Evolutionary conservation across 2,113 vertebrate genomes (phyloP).

Genomic region (Indri indri): DNA sequence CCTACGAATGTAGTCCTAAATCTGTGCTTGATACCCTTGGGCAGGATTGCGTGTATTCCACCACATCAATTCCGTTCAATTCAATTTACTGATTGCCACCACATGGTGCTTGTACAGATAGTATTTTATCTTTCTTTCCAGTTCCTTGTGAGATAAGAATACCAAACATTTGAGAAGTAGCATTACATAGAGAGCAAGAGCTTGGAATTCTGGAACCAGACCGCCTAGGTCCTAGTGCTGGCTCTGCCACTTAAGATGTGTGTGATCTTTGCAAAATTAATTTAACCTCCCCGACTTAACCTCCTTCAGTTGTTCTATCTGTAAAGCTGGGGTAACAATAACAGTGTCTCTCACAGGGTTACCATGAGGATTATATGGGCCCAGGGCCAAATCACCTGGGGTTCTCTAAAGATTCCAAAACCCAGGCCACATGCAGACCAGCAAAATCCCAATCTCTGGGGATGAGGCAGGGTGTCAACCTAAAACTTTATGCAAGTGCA

Average conservation of each 20-base stretch:
- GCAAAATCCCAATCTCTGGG: neutral
- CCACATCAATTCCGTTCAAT: neutral
- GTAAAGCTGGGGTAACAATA: neutral
- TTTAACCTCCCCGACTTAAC: neutral
- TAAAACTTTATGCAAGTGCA: neutral
- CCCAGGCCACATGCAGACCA: neutral
- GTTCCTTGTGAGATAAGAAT: neutral
- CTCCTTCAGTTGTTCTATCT: neutral
- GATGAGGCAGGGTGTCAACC: neutral
- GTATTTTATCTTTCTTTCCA: neutral
- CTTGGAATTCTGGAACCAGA: neutral
- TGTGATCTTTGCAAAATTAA: neutral
- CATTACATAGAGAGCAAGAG: neutral
- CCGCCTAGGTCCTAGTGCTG: neutral
- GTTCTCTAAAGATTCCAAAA: neutral
- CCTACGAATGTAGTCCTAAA: neutral
- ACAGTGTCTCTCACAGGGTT: neutral
- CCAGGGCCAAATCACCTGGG: neutral
- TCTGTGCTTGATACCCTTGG: neutral
- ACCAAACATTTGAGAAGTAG: neutral
- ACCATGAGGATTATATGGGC: neutral
- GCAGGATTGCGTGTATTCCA: neutral
- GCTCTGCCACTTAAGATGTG: neutral
- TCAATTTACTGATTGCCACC: neutral
- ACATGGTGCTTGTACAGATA: neutral